A percentile compares a stretch with the other conserved stretches of the same genome.
phyloP scores from a whole-genome alignment of 1,140 invertebrate genomes.

The Drosophila repletoides region DNA sequence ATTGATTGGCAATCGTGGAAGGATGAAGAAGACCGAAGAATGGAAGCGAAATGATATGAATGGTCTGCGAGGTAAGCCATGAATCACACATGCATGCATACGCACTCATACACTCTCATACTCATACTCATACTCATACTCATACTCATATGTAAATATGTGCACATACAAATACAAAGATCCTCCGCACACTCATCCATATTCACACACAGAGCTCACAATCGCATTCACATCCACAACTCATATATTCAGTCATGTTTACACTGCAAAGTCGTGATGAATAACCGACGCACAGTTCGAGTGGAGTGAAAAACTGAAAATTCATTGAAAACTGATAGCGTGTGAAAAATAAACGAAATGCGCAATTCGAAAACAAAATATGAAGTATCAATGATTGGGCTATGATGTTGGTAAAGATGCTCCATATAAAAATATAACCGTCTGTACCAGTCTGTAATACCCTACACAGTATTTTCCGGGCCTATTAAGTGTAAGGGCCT shows the following conservation, averaged over 20 bases:
- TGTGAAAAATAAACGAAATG: constrained; percentile 76
- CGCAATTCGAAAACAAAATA: constrained; percentile 47
- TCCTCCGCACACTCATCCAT: background rate
- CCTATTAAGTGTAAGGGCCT: background rate
- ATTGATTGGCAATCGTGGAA: constrained; percentile 71
- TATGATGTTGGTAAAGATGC: constrained; percentile 22
- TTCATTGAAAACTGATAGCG: constrained; percentile 78
- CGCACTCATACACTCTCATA: background rate
- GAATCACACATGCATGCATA: constrained; percentile 20
- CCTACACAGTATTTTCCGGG: background rate
- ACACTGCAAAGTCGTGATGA: constrained; percentile 55
- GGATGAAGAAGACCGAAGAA: background rate
- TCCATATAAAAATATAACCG: background rate
- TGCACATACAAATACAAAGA: background rate
- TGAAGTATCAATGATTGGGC: constrained; percentile 46
- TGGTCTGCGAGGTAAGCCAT: background rate
- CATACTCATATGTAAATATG: background rate
- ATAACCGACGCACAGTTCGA: constrained; percentile 45
- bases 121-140: background rate
- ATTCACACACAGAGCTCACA: background rate
- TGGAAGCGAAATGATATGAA: constrained; percentile 14
- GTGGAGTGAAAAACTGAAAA: constrained; percentile 69
- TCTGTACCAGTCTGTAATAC: background rate
- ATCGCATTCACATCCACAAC: too few relatives aligned
- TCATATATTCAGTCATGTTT: constrained; percentile 24